Evolutionary conservation across 2,113 vertebrate species (phyloP).

Genomic region (Brachirus orientalis): DNA sequence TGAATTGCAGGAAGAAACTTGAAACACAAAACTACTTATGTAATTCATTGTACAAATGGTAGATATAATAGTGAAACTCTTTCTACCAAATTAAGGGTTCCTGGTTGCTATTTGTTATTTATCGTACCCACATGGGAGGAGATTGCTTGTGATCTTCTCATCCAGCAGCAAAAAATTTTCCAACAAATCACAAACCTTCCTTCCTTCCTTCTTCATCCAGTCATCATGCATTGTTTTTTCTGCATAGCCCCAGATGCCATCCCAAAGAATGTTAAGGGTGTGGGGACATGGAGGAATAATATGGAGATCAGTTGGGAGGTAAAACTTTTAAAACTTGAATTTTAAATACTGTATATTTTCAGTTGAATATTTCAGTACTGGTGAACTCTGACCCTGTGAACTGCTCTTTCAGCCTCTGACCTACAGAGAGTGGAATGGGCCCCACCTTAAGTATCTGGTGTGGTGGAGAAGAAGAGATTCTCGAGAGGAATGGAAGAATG

Average conservation of each 20-base stretch:
- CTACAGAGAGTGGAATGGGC: conserved; percentile 92
- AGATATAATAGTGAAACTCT: no score
- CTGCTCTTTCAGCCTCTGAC: conserved; percentile 63
- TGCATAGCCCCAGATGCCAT: conserved; percentile 92
- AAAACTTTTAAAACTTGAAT: conserved; percentile 46
- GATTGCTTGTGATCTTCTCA: no score
- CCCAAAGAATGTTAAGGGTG: conserved; percentile 89
- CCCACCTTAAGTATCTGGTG: conserved; percentile 92
- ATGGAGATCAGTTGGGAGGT: conserved; percentile 99
- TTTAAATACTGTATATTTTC: not conserved
- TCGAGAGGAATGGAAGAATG: conserved; percentile 91
- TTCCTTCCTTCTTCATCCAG: not conserved
- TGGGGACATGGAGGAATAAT: conserved; percentile 93
- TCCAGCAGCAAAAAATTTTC: no score
- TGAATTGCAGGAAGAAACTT: no score
- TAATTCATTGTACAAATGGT: no score
- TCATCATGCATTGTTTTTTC: conserved; percentile 7
- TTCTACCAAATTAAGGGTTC: no score
- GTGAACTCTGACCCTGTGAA: not conserved
- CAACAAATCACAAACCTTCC: not conserved
- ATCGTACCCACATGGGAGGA: no score
- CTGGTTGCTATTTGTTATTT: no score
- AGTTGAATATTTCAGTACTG: not conserved
- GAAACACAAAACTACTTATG: no score
- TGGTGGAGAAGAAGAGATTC: conserved; percentile 91